Percentiles rank a stretch among this genome's conserved stretches.
These are phyloP conservation scores for Nemoura dubitans DNA, from an alignment of 2,888 invertebrate species.

Conservation along the genomic window DNA sequence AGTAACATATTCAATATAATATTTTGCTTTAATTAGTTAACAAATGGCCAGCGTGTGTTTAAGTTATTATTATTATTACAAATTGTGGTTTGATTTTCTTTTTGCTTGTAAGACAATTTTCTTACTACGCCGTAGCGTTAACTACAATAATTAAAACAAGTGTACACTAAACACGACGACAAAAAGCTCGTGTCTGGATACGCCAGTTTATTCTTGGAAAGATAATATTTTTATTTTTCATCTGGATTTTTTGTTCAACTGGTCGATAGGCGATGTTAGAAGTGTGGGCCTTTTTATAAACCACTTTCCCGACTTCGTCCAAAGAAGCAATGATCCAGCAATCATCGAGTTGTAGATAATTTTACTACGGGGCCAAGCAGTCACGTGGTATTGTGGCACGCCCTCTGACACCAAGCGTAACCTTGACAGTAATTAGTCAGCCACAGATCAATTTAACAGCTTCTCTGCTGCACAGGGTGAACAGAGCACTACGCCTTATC, in stretches of 20 bases:
- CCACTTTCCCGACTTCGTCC: not conserved
- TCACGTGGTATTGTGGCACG: not conserved
- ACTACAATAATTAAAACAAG: conserved; percentile 17
- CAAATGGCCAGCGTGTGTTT: not conserved
- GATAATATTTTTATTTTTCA: not conserved
- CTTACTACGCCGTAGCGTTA: conserved; percentile 14
- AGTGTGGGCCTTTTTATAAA: not conserved
- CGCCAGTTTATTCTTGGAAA: conserved; percentile 15
- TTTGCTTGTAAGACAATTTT: not conserved
- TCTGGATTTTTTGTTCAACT: conserved; percentile 1
- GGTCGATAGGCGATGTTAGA: not conserved
- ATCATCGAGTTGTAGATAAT: not conserved
- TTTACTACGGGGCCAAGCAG: not conserved
- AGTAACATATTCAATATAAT: not conserved
- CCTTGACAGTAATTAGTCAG: not conserved
- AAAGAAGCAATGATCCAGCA: not conserved
- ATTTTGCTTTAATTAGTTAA: not conserved
- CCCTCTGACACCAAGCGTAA: not conserved
- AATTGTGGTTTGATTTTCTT: not conserved
- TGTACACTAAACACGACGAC: not conserved
- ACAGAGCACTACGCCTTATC: not conserved
- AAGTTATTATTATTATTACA: not conserved
- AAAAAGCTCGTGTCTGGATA: not conserved
- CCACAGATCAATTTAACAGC: conserved; percentile 3
- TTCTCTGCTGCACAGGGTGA: not conserved